Evolutionary conservation across 2,797 vertebrate genomes (phyloP).

Genomic region (Falco berigora): DNA sequence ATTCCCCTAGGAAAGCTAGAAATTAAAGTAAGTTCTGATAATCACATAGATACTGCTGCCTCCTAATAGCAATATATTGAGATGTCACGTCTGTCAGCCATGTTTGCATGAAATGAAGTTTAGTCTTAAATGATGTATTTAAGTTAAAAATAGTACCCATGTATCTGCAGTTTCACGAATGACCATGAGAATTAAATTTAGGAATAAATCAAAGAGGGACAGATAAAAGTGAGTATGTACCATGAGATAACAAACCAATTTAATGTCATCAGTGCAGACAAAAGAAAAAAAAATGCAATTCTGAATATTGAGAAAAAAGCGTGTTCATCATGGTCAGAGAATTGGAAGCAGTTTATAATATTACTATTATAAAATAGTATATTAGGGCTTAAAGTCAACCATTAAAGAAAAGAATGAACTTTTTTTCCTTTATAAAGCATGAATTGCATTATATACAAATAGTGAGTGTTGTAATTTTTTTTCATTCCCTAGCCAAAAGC

Average conservation of each 20-base stretch:
- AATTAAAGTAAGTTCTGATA: not conserved
- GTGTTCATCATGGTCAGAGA: not conserved
- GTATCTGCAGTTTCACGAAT: not conserved
- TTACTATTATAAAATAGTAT: not conserved
- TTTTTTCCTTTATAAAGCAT: not conserved
- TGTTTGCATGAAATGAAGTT: not conserved
- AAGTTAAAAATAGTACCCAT: not conserved
- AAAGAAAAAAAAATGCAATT: not conserved
- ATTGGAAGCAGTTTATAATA: not conserved
- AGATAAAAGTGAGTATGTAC: not conserved
- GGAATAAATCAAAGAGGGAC: not conserved
- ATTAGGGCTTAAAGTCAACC: not conserved
- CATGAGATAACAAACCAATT: not conserved
- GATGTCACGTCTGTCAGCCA: not conserved
- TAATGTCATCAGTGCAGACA: not conserved
- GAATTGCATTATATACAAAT: not conserved
- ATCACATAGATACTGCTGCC: not conserved
- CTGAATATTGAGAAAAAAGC: not conserved
- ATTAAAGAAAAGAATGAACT: not conserved
- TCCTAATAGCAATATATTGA: not conserved
- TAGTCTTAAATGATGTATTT: not conserved
- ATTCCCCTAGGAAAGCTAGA: not conserved
- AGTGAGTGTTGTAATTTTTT: not conserved
- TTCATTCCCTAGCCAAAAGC: not conserved
- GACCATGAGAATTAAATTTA: not conserved